Percentiles rank a stretch among this genome's conserved stretches.
These are phyloP conservation scores for Drosophila orena DNA, from an alignment of 1,140 invertebrate genomes.

Conservation along the genomic window DNA sequence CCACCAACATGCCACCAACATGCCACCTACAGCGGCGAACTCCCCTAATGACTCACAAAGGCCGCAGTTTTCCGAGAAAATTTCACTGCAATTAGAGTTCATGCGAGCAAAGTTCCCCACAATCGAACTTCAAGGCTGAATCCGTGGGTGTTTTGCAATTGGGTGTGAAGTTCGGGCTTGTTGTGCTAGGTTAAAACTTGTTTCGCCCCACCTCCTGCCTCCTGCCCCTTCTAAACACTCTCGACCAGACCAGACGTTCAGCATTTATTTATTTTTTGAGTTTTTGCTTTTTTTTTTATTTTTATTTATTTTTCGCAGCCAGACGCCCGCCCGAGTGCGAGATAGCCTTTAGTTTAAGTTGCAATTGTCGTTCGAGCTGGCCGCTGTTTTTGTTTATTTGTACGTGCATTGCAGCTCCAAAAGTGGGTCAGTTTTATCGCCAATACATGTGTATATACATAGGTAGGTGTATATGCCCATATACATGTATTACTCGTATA, in stretches of 20 bases:
- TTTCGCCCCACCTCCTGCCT: constrained; percentile 8
- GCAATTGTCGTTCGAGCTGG: constrained; percentile 51
- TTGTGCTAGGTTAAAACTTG: constrained; percentile 39
- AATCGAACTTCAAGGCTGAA: constrained; percentile 65
- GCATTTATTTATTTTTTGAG: constrained; percentile 17
- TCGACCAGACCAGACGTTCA: constrained; percentile 35
- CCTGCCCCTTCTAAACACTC: constrained; percentile 17
- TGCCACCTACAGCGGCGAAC: not conserved
- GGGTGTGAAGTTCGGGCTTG: constrained; percentile 29
- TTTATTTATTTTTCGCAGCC: constrained; percentile 12
- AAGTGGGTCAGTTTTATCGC: constrained; percentile 80
- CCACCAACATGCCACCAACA: not conserved
- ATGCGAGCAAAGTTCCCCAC: constrained; percentile 29
- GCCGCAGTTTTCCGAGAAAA: constrained; percentile 62
- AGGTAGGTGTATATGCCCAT: constrained; percentile 6
- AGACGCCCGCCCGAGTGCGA: constrained; percentile 22
- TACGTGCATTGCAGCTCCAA: constrained; percentile 49
- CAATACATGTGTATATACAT: constrained; percentile 33
- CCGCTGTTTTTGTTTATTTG: constrained; percentile 26
- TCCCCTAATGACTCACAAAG: constrained; percentile 55
- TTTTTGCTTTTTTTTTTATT: not conserved
- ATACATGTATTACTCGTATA: not conserved
- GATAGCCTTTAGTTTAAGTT: constrained; percentile 57
- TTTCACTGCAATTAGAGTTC: constrained; percentile 66
- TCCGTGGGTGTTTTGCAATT: constrained; percentile 30